Base-by-base conservation (phyloP, 37 sponge, comb jelly and placozoan species). In the Cliona cf. orientalis region DNA sequence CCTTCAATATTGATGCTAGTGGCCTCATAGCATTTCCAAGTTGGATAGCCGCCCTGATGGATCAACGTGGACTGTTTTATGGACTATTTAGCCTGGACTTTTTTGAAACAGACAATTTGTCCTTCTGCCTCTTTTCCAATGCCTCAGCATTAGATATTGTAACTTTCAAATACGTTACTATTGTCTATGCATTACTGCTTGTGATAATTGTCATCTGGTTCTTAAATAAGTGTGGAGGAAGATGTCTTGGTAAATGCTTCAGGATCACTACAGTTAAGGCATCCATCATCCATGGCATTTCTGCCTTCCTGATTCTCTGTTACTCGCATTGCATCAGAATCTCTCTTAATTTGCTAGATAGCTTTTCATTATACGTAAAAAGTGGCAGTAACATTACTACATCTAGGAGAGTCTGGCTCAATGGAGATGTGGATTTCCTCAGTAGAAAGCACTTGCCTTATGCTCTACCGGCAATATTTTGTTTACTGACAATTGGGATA, bases 11-110 rank as follows among this genome's bases (percentile, higher is more conserved):
- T 19, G 65, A 28, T 67, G 84, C 66, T 9, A 46, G 53, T 53
- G 76, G 76, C 41, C 17, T 17, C 21, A n/a, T 72, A 12, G 21
- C 0, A 0, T 40, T 69, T 57, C 42, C 69, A 11, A 1, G 1
- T 11, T 22, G 1, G 39, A 14, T 45, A 2, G 14, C 22, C 43
- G 0, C n/a, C 12, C 32, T 72, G 23, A 36, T 23, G 12, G 26
- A 23, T 5, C 37, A 0, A 11, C 40, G 42, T 6, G 22, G 43
- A 46, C 26, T 82, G 0, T 61, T 82, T 1, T 82, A 72, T 22
- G 53, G 74, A 23, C 22, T 82, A n/a, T 82, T 82, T 53, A 82
- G 36, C 37, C 58, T 82, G 1, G 74, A 72, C 46, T 82, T 82
- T 44, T 82, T 82, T 74, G 61, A n/a, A 5, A 29, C 37, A 33